These are phyloP conservation scores for Amiota minor DNA, from an alignment of 2,888 invertebrate species.

Conservation along the genomic window DNA sequence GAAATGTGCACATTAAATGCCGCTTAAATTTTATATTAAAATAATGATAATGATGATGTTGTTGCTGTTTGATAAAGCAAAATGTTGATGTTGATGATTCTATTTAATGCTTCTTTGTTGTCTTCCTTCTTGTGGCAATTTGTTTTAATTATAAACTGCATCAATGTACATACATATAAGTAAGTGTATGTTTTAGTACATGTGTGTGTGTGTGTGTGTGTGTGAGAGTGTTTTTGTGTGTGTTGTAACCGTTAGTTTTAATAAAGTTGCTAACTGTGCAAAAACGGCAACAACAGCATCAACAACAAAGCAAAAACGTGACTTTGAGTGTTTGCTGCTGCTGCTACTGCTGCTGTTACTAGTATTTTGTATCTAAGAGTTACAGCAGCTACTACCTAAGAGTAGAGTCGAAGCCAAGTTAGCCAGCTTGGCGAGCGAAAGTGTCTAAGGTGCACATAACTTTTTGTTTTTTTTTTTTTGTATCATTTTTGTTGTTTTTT, in stretches of 20 bases:
- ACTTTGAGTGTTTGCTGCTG: background rate
- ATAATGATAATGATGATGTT: slow-evolving; percentile 27
- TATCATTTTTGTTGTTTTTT: no score
- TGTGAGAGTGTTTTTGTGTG: slow-evolving; percentile 32
- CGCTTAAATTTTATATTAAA: slow-evolving; percentile 17
- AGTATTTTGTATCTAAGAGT: background rate
- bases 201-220: slow-evolving; percentile 5
- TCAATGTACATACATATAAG: no score
- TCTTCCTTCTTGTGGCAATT: background rate
- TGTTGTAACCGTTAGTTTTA: slow-evolving; percentile 61
- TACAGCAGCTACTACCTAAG: background rate
- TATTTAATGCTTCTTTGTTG: background rate
- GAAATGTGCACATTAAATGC: slow-evolving; percentile 10
- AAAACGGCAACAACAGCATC: slow-evolving; percentile 42
- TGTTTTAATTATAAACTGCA: slow-evolving; percentile 14
- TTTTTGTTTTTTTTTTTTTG: no score
- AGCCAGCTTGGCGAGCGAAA: slow-evolving; percentile 45
- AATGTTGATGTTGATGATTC: slow-evolving; percentile 19
- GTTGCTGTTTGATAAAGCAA: slow-evolving; percentile 18
- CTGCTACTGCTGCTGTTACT: background rate
- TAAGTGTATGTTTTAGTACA: background rate
- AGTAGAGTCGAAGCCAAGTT: background rate
- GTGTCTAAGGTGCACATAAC: slow-evolving; percentile 46
- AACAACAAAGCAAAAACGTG: no score
- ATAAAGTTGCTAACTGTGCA: slow-evolving; percentile 67